These are phyloP conservation scores for Eupeodes latifasciatus DNA, from an alignment of 2,888 invertebrate species.

Conservation along the genomic window DNA sequence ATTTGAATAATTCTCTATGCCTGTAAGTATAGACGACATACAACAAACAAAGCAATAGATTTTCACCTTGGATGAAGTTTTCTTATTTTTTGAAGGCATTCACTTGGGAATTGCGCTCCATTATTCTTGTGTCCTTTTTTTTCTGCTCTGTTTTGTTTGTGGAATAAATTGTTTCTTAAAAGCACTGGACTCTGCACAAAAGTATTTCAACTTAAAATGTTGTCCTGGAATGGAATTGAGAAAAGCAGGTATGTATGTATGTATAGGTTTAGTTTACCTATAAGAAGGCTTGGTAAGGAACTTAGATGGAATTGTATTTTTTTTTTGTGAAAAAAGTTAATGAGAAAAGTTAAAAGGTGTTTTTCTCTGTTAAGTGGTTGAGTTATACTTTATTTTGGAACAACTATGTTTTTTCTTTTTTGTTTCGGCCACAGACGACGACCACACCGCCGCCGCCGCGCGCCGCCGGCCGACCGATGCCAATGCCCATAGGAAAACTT, in stretches of 20 bases:
- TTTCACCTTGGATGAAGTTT: constrained; percentile 13
- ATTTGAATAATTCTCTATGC: constrained; percentile 35
- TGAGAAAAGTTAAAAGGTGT: constrained; percentile 40
- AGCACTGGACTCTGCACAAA: constrained; percentile 12
- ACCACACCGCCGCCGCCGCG: not conserved
- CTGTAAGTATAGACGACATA: not conserved
- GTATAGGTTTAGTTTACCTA: not conserved
- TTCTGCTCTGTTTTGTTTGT: not conserved
- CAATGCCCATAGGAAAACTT: not conserved
- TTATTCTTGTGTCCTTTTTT: constrained; percentile 24
- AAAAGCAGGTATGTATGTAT: no score
- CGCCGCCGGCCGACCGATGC: no score
- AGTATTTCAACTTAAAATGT: constrained; percentile 14
- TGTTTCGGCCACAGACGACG: no score
- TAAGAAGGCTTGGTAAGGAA: not conserved
- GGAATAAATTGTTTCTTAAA: constrained; percentile 39
- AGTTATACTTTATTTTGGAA: constrained; percentile 22
- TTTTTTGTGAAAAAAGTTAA: constrained; percentile 17
- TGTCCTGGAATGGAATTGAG: not conserved
- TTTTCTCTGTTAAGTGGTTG: constrained; percentile 23
- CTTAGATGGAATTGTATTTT: not conserved
- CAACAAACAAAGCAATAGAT: not conserved
- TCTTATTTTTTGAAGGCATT: not conserved
- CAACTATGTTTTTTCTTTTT: not conserved
- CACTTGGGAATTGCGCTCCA: constrained; percentile 21